Evolutionary conservation across 2,113 vertebrate species (phyloP).

Genomic region (Tachysurus fulvidraco): DNA sequence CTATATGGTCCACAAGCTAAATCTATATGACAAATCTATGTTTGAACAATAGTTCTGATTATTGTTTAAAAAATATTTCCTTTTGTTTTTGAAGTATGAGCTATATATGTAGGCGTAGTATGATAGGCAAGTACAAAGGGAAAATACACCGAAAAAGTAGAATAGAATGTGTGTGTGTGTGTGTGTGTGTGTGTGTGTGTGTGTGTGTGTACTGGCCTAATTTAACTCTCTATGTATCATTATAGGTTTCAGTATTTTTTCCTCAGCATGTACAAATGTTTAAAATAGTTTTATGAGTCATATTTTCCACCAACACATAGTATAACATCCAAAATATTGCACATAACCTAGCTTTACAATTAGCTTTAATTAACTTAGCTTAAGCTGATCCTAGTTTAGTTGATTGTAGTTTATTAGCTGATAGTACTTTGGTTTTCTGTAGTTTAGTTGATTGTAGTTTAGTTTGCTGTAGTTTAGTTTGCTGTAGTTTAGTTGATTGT

Average conservation of each 20-base stretch:
- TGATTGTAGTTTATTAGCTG: too few relatives aligned
- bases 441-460: too few relatives aligned
- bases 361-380: too few relatives aligned
- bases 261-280: background rate
- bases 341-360: background rate
- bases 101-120: background rate
- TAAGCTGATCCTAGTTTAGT: too few relatives aligned
- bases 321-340: background rate
- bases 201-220: background rate
- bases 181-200: background rate
- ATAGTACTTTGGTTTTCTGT: too few relatives aligned
- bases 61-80: background rate
- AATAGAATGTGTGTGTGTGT: background rate
- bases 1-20: background rate
- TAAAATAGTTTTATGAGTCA: background rate
- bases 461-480: too few relatives aligned
- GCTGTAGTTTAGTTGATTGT: too few relatives aligned
- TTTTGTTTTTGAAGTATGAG: background rate
- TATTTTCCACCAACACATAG: background rate
- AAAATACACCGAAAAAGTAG: background rate
- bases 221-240: background rate
- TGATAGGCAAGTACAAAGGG: background rate
- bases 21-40: background rate
- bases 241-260: background rate
- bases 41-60: background rate